Evolutionary conservation across 2,113 vertebrate species (phyloP), one percentile per base, ranked within the genome.

Genomic region (Chascanopsetta lugubris): DNA sequence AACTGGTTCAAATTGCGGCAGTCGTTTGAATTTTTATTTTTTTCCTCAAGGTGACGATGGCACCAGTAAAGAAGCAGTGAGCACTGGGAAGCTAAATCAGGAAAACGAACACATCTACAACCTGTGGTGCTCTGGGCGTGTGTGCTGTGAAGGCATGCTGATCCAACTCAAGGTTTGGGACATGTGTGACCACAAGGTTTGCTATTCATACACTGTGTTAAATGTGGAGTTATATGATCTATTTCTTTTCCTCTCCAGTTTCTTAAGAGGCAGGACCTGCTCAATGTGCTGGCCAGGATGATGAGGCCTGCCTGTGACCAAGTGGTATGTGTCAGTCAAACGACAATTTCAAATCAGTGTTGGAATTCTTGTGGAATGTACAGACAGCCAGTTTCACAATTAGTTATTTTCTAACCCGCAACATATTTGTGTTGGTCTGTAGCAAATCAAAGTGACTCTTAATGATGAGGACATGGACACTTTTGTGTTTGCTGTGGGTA

Each of bases 401-500:
- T 26, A 1, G 0, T 30, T 4, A 24, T 43, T 22, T 22, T 24
- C 8, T 57, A 36, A 60, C 26, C 8, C 43, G 12, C 10, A 0
- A 0, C 1, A 4, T 59, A 8, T 57, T 6, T 65, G 5, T 69
- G 38, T 80, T 24, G 80, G 53, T 69, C 49, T 65, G 8, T 70
- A 99, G 97, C 97, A 98, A 98, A 93, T 99, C 90, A 98, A 97
- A 94, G 96, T 98, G 67, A 99, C 96, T 8, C 94, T 99, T 77
- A 98, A 96, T 66, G 97, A 99, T 7, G 97, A 99, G 59, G 97
- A 99, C 73, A 99, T 99, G 97, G 97, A 99, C 79, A 98, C 96
- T 0, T 99, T 96, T 10, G 97, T 99, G 54, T 99, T 99, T 90
- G 96, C 97, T 54, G 92, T 97, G 34, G 97, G 97, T 27, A 96